Evolutionary conservation across 2,888 invertebrate genomes (phyloP), one percentile per base, ranked within the genome.

Genomic region (Metallyticus violacea): DNA sequence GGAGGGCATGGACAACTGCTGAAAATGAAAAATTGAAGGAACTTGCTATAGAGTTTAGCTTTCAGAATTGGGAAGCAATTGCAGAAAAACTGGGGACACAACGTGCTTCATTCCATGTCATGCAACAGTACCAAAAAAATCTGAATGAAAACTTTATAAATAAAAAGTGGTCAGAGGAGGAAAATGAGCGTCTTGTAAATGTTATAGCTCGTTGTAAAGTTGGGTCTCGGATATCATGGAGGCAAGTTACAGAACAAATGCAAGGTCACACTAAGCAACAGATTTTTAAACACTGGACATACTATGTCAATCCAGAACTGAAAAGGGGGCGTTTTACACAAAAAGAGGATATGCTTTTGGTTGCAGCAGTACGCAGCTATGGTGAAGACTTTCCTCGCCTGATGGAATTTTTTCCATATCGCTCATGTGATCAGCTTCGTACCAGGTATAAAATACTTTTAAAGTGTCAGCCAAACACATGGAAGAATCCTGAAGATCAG

Each of bases 191-290:
- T 82, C 92, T 98, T 2, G 90, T 93, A 76, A 92, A 93, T 86
- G 91, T 95, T 1, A 93, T 97, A 0, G 93, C 95, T n/a, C 92
- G 92, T 88, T 94, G 94, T 88, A 94, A 92, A 88, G 92, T 94
- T 86, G 96, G 95, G 26, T 92, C 94, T 87, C 94, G 93, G 81
- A 95, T 97, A 88, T 95, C 96, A 0, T 97, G 97, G 97, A 93
- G 94, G 3, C 94, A 94, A 90, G 94, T 97, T 7, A 93, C 94
- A 0, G 92, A 93, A 28, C 93, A 94, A 84, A 94, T 96, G 91
- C 93, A 93, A 9, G 93, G 94, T 87, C 93, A 95, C 88, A 94
- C 94, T 0, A 95, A 95, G 90, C 92, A 93, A 3, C 96, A 96
- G 90, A 91, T 96, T 15, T 95, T 96, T 89, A 93, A 94, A 86